Evolutionary conservation across 2,797 vertebrate species (phyloP).

Genomic region (Coregonus suidteri): DNA sequence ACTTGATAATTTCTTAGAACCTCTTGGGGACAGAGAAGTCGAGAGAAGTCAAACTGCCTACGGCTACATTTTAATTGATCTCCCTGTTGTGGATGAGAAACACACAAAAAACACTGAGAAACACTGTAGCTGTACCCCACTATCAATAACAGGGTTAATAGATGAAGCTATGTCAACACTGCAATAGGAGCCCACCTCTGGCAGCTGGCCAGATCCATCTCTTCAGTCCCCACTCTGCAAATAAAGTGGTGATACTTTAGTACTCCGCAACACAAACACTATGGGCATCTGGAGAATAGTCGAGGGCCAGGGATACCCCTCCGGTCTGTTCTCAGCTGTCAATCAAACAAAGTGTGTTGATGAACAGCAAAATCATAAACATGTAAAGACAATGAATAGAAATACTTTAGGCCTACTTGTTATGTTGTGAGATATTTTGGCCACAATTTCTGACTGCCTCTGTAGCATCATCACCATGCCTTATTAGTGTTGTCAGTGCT

Average conservation of each 20-base stretch:
- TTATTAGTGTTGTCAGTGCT: neutral
- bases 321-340: neutral
- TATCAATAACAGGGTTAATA: conserved; percentile 56
- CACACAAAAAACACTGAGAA: conserved; percentile 2
- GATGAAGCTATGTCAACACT: conserved; percentile 57
- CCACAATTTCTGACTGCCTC: neutral
- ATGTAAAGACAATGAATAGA: neutral
- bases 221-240: conserved; percentile 39
- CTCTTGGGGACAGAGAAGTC: neutral
- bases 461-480: neutral
- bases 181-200: conserved; percentile 56
- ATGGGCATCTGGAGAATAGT: conserved; percentile 17
- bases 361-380: neutral
- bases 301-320: neutral
- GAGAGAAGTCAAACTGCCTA: neutral
- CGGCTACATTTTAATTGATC: neutral
- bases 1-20: neutral
- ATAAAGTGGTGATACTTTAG: conserved; percentile 48
- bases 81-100: neutral
- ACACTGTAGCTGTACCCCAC: conserved; percentile 23
- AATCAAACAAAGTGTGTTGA: neutral
- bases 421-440: neutral
- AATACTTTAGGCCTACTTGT: neutral
- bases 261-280: conserved; percentile 39
- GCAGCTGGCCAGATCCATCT: conserved; percentile 53